Evolutionary conservation across 2,113 vertebrate species (phyloP), one percentile per base, ranked within the genome.

Genomic region (Anarrhichthys ocellatus): DNA sequence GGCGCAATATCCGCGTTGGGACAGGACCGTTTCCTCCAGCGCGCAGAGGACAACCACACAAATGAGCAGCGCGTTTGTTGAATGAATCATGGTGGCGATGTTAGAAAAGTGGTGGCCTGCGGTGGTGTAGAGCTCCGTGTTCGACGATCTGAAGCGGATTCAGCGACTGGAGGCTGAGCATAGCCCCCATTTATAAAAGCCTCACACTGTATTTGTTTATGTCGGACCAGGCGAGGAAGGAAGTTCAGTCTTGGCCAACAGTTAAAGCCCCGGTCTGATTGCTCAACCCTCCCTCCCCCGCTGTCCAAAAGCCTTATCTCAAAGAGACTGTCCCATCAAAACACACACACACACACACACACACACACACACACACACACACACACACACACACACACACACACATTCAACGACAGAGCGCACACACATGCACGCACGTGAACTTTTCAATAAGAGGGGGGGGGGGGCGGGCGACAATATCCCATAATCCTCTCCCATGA

Each of bases 131-230:
- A 63, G 6, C 1, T 63, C 7, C 61, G 56, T 27, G 62, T 61
- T 74, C 5, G 48, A 73, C 36, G 46, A 61, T 46, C 72, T 4
- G 38, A 65, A 56, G 48, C 32, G 62, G 20, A 48, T 20, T 14
- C 1, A 27, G n/a, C 3, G 34, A 75, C 78, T 67, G 70, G 7
- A 20, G 32, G 34, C 40, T 22, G 20, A 32, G 22, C 81, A 48
- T 50, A 59, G 54, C 36, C 64, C 65, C 71, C 72, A 73, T 91
- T 88, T 94, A 92, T 94, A 89, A 86, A 70, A n/a, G 44, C 48
- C 2, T 65, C 38, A 22, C 15, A 9, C 54, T 46, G 34, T 14
- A 0, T 68, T 73, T 59, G 67, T 29, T 61, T 61, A 58, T 59
- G 20, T 27, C 32, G 27, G 42, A 36, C 40, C 71, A 66, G 17